A percentile compares a stretch with the other conserved stretches of the same genome.
Evolutionary conservation across 2,797 vertebrate genomes (phyloP).

Genomic region (Cottoperca gobio): DNA sequence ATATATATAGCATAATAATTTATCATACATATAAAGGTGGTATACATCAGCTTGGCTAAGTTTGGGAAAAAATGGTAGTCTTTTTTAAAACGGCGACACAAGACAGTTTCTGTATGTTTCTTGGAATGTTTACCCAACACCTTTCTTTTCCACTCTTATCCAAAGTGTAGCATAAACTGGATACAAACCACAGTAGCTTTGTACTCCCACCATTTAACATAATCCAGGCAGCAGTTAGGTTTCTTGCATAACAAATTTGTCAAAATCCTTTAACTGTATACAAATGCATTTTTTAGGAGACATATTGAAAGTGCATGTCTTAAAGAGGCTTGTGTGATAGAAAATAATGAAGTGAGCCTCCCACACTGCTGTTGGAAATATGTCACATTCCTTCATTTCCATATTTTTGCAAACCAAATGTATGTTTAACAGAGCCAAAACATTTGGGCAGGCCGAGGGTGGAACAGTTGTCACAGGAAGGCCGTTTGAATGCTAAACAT

Average conservation of each 20-base stretch:
- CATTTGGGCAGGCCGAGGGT: slow-evolving; percentile 48
- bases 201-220: neutral
- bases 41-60: too few species aligned
- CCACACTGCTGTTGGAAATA: slow-evolving; percentile 33
- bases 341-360: neutral
- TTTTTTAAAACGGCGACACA: too few species aligned
- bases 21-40: too few species aligned
- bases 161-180: too few species aligned
- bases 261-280: neutral
- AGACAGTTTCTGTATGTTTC: too few species aligned
- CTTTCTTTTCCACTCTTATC: too few species aligned
- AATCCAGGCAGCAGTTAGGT: neutral
- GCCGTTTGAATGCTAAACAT: slow-evolving; percentile 72
- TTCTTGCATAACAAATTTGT: neutral
- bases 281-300: neutral
- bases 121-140: too few species aligned
- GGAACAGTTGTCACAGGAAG: slow-evolving; percentile 65
- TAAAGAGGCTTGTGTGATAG: neutral
- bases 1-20: too few species aligned
- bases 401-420: slow-evolving; percentile 57
- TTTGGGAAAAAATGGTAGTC: too few species aligned
- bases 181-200: neutral
- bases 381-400: slow-evolving; percentile 53
- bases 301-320: neutral
- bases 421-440: slow-evolving; percentile 46